Evolutionary conservation across 2,888 invertebrate species (phyloP), one percentile per base, ranked within the genome.

Genomic region (Cartodere bifasciata): DNA sequence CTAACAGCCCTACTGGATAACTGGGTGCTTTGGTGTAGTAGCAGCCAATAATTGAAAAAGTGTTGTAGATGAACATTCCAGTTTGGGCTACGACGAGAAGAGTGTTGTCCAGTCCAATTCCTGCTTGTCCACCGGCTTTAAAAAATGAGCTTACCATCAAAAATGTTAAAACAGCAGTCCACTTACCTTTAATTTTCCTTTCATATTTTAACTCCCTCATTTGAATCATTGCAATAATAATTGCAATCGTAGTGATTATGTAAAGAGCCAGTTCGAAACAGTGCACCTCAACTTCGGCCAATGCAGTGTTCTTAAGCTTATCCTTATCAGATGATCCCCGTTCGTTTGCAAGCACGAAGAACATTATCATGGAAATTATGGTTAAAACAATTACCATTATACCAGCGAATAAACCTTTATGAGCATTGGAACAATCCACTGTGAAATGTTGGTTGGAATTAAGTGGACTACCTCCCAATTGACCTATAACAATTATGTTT

Each of bases 21-120:
- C 84, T 79, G 49, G 77, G 78, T 44, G 80, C 75, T 35, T 83
- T 67, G 0, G 84, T 85, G 44, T 91, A 88, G 51, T 88, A 86
- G 3, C 88, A 88, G 1, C 92, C 90, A 35, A 92, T 87, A 34
- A 94, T 87, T 6, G 90, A 88, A 54, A 92, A 90, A 23, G 87
- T 85, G 40, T 87, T 85, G 57, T 91, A 91, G 41, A 92, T 80
- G 55, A 91, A 91, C 64, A 91, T 84, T n/a, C n/a, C n/a, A 2
- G 87, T 87, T 57, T 94, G 88, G 1, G 91, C 91, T 1, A 91
- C 88, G 9, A 94, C 81, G 28, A 95, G 64, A 1, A 95, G 68
- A 23, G 88, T 90, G 52, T 88, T 90, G 58, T 91, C 91, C 51
- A 91, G 60, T 9, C 52, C 51, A 4, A 53, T 47, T 2, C 50